Conservation (phyloP, 1,140 invertebrate genomes). For the Drosophila bipectinata region DNA sequence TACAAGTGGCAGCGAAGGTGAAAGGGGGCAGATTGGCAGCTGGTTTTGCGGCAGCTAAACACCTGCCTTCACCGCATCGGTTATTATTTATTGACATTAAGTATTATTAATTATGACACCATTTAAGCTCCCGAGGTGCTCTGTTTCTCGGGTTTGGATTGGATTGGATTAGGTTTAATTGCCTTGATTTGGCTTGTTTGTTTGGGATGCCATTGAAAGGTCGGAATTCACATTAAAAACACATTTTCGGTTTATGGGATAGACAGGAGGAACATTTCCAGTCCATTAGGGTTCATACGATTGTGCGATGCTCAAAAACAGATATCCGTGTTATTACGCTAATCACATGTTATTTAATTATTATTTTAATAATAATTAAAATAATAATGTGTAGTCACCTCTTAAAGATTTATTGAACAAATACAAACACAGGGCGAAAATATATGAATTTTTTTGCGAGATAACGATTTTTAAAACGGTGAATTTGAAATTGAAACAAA, state of each 20-base stretch:
- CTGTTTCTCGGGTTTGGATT: slow-evolving; percentile 5
- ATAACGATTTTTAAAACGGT: no score
- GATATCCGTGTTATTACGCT: no score
- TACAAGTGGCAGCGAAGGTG: neutral
- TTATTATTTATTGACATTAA: slow-evolving; percentile 76
- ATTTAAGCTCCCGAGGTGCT: slow-evolving; percentile 31
- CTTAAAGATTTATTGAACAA: no score
- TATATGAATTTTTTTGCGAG: no score
- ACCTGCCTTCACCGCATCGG: slow-evolving; percentile 42
- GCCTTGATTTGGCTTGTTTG: slow-evolving; percentile 21
- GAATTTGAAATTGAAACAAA: no score
- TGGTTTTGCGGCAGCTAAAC: slow-evolving; percentile 11
- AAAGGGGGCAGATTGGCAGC: neutral
- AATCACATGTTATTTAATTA: no score
- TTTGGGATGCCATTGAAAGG: neutral
- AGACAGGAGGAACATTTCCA: neutral
- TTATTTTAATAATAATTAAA: no score
- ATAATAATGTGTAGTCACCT: no score
- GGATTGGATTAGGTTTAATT: slow-evolving; percentile 15
- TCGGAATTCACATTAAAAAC: neutral
- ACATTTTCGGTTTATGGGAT: neutral
- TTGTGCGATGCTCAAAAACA: no score
- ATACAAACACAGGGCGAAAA: no score
- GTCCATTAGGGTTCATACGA: no score
- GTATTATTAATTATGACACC: slow-evolving; percentile 74